Conservation (phyloP, 2,888 invertebrate species). For the Myopa tessellatipennis region DNA sequence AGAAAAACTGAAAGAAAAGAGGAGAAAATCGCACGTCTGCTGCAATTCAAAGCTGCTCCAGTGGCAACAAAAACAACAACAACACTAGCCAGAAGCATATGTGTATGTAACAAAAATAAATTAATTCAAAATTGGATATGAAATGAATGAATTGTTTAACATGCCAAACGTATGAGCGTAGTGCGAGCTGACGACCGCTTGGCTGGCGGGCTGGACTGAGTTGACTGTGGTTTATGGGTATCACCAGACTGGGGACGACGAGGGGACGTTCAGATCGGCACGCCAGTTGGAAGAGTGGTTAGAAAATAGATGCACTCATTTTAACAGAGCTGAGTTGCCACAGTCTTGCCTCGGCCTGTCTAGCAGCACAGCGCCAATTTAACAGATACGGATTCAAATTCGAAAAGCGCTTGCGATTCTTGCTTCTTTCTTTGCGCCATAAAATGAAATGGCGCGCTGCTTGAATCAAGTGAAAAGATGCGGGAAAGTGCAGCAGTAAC, state of each 20-base stretch:
- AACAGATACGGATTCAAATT: constrained; percentile 17
- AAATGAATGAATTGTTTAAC: constrained; percentile 52
- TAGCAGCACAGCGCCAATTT: not conserved
- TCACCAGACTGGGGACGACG: not conserved
- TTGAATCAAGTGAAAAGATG: constrained; percentile 24
- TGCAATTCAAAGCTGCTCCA: not conserved
- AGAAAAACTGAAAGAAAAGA: not conserved
- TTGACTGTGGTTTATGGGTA: not conserved
- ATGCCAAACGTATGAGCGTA: constrained; percentile 30
- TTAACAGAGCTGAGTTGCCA: not conserved
- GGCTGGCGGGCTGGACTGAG: constrained; percentile 7
- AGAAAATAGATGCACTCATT: too few relatives aligned
- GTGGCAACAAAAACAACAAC: not conserved
- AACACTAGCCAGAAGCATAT: not conserved
- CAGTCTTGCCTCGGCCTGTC: constrained; percentile 16
- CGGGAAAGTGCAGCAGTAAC: constrained; percentile 27
- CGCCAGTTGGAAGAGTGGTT: not conserved
- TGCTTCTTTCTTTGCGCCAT: constrained; percentile 18
- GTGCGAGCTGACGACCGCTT: constrained; percentile 22
- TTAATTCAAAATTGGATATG: constrained; percentile 55
- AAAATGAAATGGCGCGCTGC: constrained; percentile 17
- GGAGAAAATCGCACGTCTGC: constrained; percentile 26
- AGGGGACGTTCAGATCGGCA: not conserved
- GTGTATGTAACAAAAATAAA: constrained; percentile 53
- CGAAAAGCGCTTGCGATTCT: constrained; percentile 20